phyloP scores from a whole-genome alignment of 1,140 invertebrate genomes.

The Tribolium madens region DNA sequence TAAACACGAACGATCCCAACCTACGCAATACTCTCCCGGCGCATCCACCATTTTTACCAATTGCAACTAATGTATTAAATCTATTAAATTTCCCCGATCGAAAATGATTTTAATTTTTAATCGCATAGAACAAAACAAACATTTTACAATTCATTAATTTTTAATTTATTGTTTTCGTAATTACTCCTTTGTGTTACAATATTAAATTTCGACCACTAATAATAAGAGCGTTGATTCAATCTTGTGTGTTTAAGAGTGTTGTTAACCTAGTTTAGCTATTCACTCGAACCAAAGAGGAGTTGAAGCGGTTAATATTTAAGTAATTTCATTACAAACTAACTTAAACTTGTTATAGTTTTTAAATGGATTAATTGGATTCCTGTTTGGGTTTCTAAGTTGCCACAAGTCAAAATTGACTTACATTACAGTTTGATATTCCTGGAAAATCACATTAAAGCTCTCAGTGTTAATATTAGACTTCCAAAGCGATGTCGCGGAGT shows the following conservation, averaged over 20 bases:
- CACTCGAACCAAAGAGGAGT: not conserved
- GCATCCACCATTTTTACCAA: constrained; percentile 22
- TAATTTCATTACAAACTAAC: constrained; percentile 29
- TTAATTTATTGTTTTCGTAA: no score
- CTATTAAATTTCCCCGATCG: no score
- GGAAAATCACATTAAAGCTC: constrained; percentile 8
- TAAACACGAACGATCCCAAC: not conserved
- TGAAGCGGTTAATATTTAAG: constrained; percentile 34
- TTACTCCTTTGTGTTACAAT: no score
- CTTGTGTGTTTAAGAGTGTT: not conserved
- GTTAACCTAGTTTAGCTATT: constrained; percentile 14
- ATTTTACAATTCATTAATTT: no score
- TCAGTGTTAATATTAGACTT: constrained; percentile 4
- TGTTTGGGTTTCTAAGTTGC: constrained; percentile 6
- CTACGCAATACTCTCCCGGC: constrained; percentile 10
- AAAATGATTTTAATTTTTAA: no score
- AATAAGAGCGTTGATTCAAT: not conserved
- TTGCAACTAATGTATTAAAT: not conserved
- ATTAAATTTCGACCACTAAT: not conserved
- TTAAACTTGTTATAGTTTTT: constrained; percentile 41
- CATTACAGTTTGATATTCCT: not conserved
- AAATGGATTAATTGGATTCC: constrained; percentile 25
- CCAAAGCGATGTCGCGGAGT: not conserved
- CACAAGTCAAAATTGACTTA: constrained; percentile 21
- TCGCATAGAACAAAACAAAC: no score